These are phyloP conservation scores for Copidosoma aretas DNA, from an alignment of 2,888 invertebrate species.

Conservation along the genomic window DNA sequence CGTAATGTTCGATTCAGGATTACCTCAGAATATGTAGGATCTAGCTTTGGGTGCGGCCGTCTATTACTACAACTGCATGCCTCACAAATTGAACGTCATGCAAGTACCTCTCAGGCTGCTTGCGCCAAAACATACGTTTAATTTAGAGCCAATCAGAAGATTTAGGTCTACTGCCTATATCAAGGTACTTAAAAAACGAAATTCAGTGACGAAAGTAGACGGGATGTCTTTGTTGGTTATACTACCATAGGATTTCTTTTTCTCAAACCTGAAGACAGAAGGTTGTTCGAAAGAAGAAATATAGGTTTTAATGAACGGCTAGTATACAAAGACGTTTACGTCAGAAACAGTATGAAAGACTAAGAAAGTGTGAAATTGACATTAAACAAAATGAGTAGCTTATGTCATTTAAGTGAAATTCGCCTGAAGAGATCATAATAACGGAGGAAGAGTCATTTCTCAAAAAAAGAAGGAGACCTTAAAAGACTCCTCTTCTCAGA, in stretches of 20 bases:
- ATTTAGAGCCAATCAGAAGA: background rate
- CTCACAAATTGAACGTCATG: slow-evolving; percentile 33
- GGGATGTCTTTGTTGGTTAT: background rate
- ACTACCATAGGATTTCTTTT: slow-evolving; percentile 37
- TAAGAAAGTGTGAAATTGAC: background rate
- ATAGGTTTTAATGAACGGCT: slow-evolving; percentile 44
- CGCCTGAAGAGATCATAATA: background rate
- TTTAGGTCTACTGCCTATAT: background rate
- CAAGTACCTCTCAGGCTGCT: background rate
- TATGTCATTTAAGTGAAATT: background rate
- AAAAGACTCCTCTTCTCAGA: background rate
- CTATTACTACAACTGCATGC: slow-evolving; percentile 33
- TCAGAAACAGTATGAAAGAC: background rate
- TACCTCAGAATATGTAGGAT: slow-evolving; percentile 42
- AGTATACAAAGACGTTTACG: background rate
- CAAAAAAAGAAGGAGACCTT: slow-evolving; percentile 8
- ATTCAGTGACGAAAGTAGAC: background rate
- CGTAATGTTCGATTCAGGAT: background rate
- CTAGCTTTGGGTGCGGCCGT: slow-evolving; percentile 40
- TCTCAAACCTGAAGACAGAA: slow-evolving; percentile 37
- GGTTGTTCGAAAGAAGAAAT: slow-evolving; percentile 43
- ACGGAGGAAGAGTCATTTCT: background rate
- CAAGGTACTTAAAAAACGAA: background rate
- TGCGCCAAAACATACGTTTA: background rate
- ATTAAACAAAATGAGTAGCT: slow-evolving; percentile 7